Conservation (phyloP, 2,888 invertebrate genomes). For the Zonitis immaculata region DNA sequence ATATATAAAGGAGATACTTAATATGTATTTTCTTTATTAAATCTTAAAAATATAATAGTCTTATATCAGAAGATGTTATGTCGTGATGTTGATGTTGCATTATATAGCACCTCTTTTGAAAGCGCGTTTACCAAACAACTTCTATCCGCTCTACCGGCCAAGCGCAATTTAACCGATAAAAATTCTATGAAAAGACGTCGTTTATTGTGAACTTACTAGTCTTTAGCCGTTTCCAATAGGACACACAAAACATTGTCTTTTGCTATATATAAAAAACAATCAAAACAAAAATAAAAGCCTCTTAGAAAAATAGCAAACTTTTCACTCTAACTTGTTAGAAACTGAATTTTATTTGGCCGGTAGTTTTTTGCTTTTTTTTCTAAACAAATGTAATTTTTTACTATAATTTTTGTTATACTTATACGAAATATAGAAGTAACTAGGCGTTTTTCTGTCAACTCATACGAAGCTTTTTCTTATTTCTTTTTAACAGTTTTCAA, state of each 20-base stretch:
- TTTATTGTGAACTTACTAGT: constrained; percentile 19
- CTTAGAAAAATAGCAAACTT: background rate
- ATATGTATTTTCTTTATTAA: constrained; percentile 18
- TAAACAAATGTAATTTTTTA: too few species aligned
- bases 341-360: background rate
- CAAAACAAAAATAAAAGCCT: constrained; percentile 14
- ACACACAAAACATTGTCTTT: constrained; percentile 2
- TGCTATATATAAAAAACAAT: constrained; percentile 14
- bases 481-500: too few species aligned
- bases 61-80: constrained; percentile 11
- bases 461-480: too few species aligned
- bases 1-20: background rate
- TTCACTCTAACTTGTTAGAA: background rate
- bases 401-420: background rate
- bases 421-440: background rate
- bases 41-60: constrained; percentile 12
- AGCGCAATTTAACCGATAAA: constrained; percentile 20
- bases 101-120: constrained; percentile 17
- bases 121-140: constrained; percentile 11
- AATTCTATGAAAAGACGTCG: constrained; percentile 21
- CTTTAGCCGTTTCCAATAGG: background rate
- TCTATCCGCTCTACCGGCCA: constrained; percentile 19
- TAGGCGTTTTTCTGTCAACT: too few species aligned
- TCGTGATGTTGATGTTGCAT: constrained; percentile 8
- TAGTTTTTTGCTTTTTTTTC: background rate